Conservation (phyloP, 2,888 invertebrate species). For the Eurytoma adleriae region DNA sequence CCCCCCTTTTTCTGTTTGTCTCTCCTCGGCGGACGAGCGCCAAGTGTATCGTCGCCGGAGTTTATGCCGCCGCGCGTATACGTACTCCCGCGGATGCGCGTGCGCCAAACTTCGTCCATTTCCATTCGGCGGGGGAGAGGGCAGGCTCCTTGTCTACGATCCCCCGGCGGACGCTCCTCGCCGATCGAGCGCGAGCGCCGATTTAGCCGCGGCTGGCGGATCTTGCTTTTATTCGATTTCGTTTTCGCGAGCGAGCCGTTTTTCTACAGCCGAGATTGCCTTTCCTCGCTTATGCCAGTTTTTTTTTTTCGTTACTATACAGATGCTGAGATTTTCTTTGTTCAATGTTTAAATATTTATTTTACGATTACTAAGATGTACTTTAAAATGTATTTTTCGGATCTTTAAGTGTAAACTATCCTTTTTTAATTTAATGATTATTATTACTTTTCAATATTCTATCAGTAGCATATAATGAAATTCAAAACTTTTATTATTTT, state of each 20-base stretch:
- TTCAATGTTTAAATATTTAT: too few species aligned
- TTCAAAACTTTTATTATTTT: too few species aligned
- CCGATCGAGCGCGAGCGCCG: constrained; percentile 10
- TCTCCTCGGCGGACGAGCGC: constrained; percentile 63
- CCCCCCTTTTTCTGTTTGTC: constrained; percentile 24
- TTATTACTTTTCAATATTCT: too few species aligned
- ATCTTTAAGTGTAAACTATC: too few species aligned
- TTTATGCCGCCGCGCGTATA: constrained; percentile 62
- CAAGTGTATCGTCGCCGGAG: constrained; percentile 67
- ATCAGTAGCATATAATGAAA: too few species aligned
- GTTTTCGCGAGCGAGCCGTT: neutral
- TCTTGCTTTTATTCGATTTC: constrained; percentile 6
- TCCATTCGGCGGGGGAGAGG: constrained; percentile 60
- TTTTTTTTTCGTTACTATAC: too few species aligned
- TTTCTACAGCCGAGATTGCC: neutral
- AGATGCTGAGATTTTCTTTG: too few species aligned
- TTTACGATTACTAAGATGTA: too few species aligned
- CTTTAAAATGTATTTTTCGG: too few species aligned
- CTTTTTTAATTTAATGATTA: too few species aligned
- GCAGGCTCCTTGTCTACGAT: constrained; percentile 35
- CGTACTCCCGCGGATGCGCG: constrained; percentile 48
- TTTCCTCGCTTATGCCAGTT: neutral
- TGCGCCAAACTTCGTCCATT: constrained; percentile 71
- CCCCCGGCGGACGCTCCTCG: constrained; percentile 57
- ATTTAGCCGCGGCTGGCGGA: neutral